Percentiles rank a stretch among this genome's conserved stretches.
These are phyloP conservation scores for Apodemus agrarius DNA, from an alignment of 2,797 vertebrate species.

Conservation along the genomic window DNA sequence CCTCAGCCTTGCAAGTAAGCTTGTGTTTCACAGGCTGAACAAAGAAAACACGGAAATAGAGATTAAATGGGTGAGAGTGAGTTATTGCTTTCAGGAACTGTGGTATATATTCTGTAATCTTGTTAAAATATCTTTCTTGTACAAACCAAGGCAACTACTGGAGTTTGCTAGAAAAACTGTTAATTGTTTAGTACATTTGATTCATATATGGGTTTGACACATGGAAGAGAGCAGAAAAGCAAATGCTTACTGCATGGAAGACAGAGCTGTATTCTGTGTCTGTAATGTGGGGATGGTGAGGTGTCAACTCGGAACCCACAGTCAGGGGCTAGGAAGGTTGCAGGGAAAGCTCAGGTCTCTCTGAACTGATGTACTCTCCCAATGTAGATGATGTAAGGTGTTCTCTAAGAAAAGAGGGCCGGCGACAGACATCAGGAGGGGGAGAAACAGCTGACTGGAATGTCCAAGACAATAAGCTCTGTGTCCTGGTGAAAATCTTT, in stretches of 20 bases:
- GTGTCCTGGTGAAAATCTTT: conserved; percentile 6
- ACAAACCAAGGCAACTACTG: not conserved
- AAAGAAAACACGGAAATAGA: conserved; percentile 25
- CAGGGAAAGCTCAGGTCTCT: not conserved
- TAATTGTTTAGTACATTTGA: conserved; percentile 24
- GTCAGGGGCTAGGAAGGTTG: not conserved
- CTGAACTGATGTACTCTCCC: not conserved
- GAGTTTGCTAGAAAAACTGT: not conserved
- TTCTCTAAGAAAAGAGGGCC: not conserved
- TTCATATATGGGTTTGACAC: not conserved
- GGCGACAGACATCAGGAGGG: not conserved
- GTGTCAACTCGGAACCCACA: not conserved
- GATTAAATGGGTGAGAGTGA: not conserved
- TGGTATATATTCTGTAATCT: not conserved
- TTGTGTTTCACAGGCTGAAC: not conserved
- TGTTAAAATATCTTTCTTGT: not conserved
- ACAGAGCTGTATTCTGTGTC: not conserved
- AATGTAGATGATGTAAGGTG: not conserved
- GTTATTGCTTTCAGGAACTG: not conserved
- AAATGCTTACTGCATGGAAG: not conserved
- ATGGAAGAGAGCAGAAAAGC: not conserved
- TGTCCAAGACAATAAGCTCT: not conserved
- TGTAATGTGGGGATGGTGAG: not conserved
- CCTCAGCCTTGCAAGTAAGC: conserved; percentile 6
- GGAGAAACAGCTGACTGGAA: not conserved